Evolutionary conservation across 1,140 invertebrate species (phyloP), one percentile per base, ranked within the genome.

Genomic region (Caerostris extrusa): DNA sequence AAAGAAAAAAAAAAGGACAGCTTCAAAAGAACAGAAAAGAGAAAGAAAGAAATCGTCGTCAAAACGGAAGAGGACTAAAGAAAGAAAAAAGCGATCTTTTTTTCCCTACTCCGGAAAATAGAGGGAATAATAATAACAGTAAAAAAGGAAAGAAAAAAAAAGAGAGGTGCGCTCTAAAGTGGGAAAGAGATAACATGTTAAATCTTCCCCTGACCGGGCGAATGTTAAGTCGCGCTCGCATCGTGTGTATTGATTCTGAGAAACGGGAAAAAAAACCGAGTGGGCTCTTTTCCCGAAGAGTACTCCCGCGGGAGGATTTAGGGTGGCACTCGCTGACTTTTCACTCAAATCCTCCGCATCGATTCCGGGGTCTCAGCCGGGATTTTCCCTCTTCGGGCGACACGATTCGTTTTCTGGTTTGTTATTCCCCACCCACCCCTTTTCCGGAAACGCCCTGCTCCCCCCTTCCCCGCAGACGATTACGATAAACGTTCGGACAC

Each of bases 391-490:
- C n/a, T 67, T 67, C 61, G n/a, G 34, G n/a, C 61, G 61, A 67
- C 61, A 67, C 61, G 61, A 67, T 67, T 67, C 61, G 61, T 67
- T 67, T 67, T 67, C 61, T 67, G 61, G 61, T 67, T 67, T 67
- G 61, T 67, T 17, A 17, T 67, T 17, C 61, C 14, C 5, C 14
- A 17, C 61, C 61, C 17, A 6, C 17, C 61, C 4, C 1, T 12
- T 3, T 0, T n/a, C 5, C 34, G 34, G 34, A 34, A 34, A 34
- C 34, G 34, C 34, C 34, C 34, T 34, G 34, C 2, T 5, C 61
- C 12, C 17, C 14, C 12, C 61, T 67, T 67, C 61, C 58, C 58
- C 58, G 58, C 58, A 10, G 58, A 60, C 58, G 58, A 10, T 60
- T 7, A 34, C 34, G 34, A 10, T 7, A 60, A 60, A 60, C 58